These are phyloP conservation scores for Phaedon cochleariae DNA, from an alignment of 2,888 invertebrate species.

Conservation along the genomic window DNA sequence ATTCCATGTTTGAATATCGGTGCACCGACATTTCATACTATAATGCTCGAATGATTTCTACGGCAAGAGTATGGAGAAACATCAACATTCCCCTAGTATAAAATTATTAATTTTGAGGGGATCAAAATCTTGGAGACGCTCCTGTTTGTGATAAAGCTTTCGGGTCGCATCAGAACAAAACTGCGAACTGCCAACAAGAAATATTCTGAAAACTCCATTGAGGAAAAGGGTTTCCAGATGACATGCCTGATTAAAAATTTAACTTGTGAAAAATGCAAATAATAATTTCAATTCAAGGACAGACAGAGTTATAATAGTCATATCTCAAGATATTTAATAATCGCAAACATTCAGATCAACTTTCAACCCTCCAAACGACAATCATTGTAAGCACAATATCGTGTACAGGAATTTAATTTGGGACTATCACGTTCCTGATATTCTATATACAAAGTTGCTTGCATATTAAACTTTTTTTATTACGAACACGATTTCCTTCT, in stretches of 20 bases:
- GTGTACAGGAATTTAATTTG: not conserved
- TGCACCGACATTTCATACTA: too few relatives aligned
- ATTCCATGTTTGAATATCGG: too few relatives aligned
- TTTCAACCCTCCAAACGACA: not conserved
- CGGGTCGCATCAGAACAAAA: not conserved
- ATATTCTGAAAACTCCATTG: not conserved
- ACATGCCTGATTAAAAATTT: not conserved
- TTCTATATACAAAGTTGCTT: not conserved
- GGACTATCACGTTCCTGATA: not conserved
- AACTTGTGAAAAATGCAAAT: too few relatives aligned
- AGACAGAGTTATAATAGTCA: not conserved
- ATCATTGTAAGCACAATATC: not conserved
- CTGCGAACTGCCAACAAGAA: not conserved
- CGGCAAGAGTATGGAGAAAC: too few relatives aligned
- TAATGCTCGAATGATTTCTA: too few relatives aligned
- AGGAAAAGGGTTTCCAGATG: not conserved
- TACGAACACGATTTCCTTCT: not conserved
- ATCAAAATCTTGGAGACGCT: not conserved
- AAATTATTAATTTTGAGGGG: not conserved
- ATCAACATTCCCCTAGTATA: too few relatives aligned
- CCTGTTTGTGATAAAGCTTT: not conserved
- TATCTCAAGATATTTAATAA: not conserved
- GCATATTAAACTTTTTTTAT: not conserved
- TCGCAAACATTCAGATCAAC: not conserved
- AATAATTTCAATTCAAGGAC: too few relatives aligned